A percentile compares a stretch with the other conserved stretches of the same genome.
These are phyloP conservation scores for Drosophila merina DNA, from an alignment of 2,888 invertebrate genomes.

Conservation along the genomic window DNA sequence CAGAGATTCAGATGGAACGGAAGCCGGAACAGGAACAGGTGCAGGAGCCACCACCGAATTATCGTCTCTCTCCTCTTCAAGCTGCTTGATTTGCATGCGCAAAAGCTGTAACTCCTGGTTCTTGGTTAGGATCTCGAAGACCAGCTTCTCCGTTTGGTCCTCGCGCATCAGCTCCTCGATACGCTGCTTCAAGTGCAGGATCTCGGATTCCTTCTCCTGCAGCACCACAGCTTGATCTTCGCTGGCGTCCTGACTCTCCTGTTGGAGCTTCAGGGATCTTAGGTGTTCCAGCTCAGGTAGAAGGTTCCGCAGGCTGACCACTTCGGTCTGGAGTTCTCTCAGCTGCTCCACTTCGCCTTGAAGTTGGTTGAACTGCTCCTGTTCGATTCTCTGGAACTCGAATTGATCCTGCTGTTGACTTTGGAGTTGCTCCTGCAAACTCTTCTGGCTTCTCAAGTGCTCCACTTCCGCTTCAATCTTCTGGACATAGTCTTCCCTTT, in stretches of 20 bases:
- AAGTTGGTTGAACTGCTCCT: constrained; percentile 4
- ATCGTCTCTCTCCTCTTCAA: constrained; percentile 83
- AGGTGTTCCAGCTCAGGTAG: constrained; percentile 2
- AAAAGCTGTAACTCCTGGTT: constrained; percentile 84
- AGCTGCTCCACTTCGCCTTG: constrained; percentile 8
- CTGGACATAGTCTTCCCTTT: background rate
- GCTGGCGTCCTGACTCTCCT: constrained; percentile 16
- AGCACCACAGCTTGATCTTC: constrained; percentile 74
- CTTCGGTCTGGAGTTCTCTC: constrained; percentile 9
- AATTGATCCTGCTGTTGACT: background rate
- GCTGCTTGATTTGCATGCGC: constrained; percentile 83
- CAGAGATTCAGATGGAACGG: background rate
- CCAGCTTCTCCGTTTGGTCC: constrained; percentile 82
- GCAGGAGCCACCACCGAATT: background rate
- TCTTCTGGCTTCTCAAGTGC: background rate
- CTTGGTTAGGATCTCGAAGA: constrained; percentile 81
- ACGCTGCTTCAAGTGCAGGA: constrained; percentile 81
- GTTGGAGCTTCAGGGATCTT: constrained; percentile 4
- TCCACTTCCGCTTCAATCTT: constrained; percentile 1
- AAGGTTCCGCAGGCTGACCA: background rate
- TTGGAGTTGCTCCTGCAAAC: constrained; percentile 14
- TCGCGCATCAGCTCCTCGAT: constrained; percentile 84
- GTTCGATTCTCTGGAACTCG: background rate
- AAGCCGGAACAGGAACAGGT: background rate
- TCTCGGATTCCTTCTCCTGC: constrained; percentile 82